Percentiles rank a stretch among this genome's conserved stretches.
Conservation (phyloP, 2,888 invertebrate species). For the Neoitamus cyanurus region DNA sequence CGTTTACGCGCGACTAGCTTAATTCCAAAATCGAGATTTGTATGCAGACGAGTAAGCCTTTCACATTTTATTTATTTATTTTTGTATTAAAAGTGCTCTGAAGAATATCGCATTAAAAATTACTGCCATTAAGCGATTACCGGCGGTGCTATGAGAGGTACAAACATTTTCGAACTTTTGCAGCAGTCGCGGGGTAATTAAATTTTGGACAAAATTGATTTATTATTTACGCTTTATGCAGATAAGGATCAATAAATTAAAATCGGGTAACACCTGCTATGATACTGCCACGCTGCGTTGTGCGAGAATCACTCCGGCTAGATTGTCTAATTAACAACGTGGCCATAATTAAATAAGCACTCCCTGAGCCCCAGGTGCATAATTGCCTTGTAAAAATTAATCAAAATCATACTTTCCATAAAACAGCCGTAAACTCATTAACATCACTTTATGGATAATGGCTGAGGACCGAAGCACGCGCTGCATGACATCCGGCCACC, state of each 20-base stretch:
- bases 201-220: conserved; percentile 12
- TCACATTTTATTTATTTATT: no score
- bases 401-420: conserved; percentile 33
- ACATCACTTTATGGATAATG: conserved; percentile 23
- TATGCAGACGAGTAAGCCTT: no score
- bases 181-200: background rate
- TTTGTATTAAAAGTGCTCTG: no score
- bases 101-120: no score
- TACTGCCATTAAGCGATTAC: background rate
- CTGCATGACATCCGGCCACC: background rate
- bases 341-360: conserved; percentile 31
- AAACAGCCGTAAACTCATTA: conserved; percentile 21
- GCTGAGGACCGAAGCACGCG: background rate
- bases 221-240: conserved; percentile 21
- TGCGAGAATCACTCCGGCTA: background rate
- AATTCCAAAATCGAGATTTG: no score
- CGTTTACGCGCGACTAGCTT: no score
- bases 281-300: background rate
- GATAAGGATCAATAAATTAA: conserved; percentile 27
- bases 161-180: no score
- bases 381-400: conserved; percentile 42
- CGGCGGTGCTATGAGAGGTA: no score
- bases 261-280: background rate
- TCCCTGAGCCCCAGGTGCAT: background rate
- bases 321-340: conserved; percentile 28